Evolutionary conservation across 1,140 invertebrate species (phyloP), one percentile per base, ranked within the genome.

Genomic region (Drosophila triauraria): DNA sequence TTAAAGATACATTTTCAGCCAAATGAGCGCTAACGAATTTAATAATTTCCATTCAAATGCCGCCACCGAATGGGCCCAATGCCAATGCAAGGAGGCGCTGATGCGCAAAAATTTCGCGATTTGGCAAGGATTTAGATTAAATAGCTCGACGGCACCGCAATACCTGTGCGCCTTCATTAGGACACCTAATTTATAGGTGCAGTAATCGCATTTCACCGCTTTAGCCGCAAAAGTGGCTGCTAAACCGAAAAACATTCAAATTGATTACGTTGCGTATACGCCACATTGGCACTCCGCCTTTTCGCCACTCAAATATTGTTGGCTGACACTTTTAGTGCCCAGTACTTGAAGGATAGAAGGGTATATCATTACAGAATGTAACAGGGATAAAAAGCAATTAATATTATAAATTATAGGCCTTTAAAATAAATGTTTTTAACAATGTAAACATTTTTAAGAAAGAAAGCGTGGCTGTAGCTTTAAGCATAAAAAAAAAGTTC

Each of bases 191-290:
- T 69, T 61, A 54, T 78, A 59, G 64, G 38, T 77, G 62, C 75
- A 71, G 67, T 78, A 78, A 78, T 63, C 59, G 54, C 58, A 61
- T 48, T 64, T 68, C 62, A 59, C 51, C 67, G 23, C 20, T 32
- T 23, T 51, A 40, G 44, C 70, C 63, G 65, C 68, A 79, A 62
- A 57, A 78, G 64, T 57, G 58, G 60, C 80, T 72, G 83, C 86
- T 79, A 80, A 82, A 69, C 43, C 61, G 43, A 58, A 84, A 76
- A 67, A 61, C 69, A 75, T 86, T 82, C 53, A 68, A 86, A 77
- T 80, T 86, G 71, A 88, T 88, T 88, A 78, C 83, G 58, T 47
- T 80, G 64, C 83, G 84, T 87, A 88, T 87, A 87, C 84, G 85
- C 84, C 63, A 78, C 77, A 83, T 88, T 82, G 72, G 56, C 64